Conservation (phyloP, 53 echinoderm and acorn worm genomes). For the Temnopleurus reevesii region DNA sequence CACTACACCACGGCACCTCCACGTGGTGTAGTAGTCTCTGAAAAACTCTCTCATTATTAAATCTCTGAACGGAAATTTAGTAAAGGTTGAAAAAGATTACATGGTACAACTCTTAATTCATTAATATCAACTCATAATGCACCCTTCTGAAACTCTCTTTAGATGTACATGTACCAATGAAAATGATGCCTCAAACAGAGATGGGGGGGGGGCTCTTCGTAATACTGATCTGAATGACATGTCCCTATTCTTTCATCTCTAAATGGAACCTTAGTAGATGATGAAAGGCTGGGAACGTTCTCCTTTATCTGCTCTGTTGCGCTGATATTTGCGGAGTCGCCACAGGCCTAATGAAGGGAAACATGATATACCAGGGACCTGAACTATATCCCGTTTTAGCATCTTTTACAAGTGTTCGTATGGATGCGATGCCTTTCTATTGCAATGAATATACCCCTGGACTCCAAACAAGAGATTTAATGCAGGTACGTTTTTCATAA, state of each 20-base stretch:
- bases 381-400: neutral
- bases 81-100: too few relatives aligned
- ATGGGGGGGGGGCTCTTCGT: too few relatives aligned
- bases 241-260: neutral
- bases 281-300: neutral
- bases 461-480: neutral
- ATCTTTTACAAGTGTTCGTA: neutral
- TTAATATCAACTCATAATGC: too few relatives aligned
- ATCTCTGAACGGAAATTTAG: too few relatives aligned
- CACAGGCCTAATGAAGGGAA: slow-evolving; percentile 7
- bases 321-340: neutral
- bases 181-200: too few relatives aligned
- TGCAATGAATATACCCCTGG: neutral
- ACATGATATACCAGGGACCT: slow-evolving; percentile 15
- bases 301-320: neutral
- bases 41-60: too few relatives aligned
- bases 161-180: too few relatives aligned
- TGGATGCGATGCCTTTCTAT: neutral
- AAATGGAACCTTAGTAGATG: neutral
- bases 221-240: neutral
- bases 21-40: too few relatives aligned
- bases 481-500: neutral
- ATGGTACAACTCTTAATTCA: too few relatives aligned
- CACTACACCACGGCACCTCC: too few relatives aligned
- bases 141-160: too few relatives aligned